These are phyloP conservation scores for Proales similis DNA, from an alignment of 1,140 invertebrate species.

Conservation along the genomic window DNA sequence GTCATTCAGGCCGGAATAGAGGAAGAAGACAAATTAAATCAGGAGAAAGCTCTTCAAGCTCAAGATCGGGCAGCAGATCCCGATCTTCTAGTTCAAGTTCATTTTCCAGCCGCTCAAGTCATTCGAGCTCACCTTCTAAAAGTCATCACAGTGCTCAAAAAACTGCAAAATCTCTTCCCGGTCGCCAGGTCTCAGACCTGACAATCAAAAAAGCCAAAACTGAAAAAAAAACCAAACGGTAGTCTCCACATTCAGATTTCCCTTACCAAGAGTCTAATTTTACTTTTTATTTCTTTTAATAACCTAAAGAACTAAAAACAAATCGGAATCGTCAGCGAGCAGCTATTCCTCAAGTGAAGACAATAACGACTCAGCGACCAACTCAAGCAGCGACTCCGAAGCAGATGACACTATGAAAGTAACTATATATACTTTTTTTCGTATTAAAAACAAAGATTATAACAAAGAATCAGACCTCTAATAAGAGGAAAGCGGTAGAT, in stretches of 20 bases:
- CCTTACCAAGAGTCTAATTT: too few relatives aligned
- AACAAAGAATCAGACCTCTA: neutral
- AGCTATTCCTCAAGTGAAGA: constrained; percentile 32
- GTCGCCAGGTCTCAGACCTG: constrained; percentile 28
- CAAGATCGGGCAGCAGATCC: constrained; percentile 16
- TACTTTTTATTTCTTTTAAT: too few relatives aligned
- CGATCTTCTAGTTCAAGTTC: constrained; percentile 25
- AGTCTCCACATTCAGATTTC: too few relatives aligned
- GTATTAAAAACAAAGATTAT: neutral
- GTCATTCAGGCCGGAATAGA: constrained; percentile 1
- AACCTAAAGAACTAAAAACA: constrained; percentile 31
- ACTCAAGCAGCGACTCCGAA: constrained; percentile 15
- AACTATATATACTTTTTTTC: too few relatives aligned
- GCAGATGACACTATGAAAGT: too few relatives aligned
- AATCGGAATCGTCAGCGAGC: constrained; percentile 30
- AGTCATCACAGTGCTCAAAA: neutral
- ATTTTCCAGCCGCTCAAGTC: constrained; percentile 15
- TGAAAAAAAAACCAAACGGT: constrained; percentile 1
- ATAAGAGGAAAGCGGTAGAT: neutral
- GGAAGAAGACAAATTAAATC: constrained; percentile 4
- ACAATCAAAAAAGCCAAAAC: constrained; percentile 32
- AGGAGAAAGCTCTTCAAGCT: constrained; percentile 25
- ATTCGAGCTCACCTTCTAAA: constrained; percentile 6
- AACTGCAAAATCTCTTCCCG: constrained; percentile 2
- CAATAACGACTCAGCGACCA: constrained; percentile 5